A percentile compares a stretch with the other conserved stretches of the same genome.
Evolutionary conservation across 30 jellyfish, hydroid and myxozoan genomes (phyloP).

Genomic region (Chrysaora quinquecirrha): DNA sequence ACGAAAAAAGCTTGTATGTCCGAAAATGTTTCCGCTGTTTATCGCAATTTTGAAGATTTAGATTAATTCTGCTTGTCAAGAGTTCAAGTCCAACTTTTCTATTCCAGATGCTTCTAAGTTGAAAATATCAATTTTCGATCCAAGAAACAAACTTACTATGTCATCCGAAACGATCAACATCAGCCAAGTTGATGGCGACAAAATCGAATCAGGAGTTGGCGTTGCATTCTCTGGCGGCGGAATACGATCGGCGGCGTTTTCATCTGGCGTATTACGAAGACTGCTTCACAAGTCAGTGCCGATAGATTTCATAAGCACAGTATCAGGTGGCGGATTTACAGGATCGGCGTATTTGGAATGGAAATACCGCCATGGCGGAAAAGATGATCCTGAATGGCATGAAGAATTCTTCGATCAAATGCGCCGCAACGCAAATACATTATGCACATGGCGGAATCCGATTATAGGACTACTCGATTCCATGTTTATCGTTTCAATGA

Average conservation of each 20-base stretch:
- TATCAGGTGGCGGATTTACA: conserved; percentile 85
- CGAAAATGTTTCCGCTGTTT: too few relatives aligned
- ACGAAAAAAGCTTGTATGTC: too few relatives aligned
- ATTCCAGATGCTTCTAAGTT: too few relatives aligned
- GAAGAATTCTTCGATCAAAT: conserved; percentile 76
- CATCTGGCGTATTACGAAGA: conserved; percentile 77
- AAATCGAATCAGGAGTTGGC: conserved; percentile 35
- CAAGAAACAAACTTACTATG: too few relatives aligned
- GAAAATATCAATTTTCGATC: too few relatives aligned
- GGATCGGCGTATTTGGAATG: conserved; percentile 83
- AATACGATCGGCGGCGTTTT: conserved; percentile 84
- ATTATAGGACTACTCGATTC: conserved; percentile 44
- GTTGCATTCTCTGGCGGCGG: conserved; percentile 89
- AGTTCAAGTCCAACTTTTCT: too few relatives aligned
- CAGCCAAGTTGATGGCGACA: too few relatives aligned
- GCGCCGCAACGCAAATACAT: conserved; percentile 67
- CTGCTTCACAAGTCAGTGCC: conserved; percentile 68
- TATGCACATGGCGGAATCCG: conserved; percentile 83
- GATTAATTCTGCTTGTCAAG: too few relatives aligned
- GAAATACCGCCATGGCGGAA: conserved; percentile 75
- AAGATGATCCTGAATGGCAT: conserved; percentile 81
- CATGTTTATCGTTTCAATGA: conserved; percentile 22
- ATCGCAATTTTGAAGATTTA: too few relatives aligned
- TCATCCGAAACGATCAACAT: too few relatives aligned
- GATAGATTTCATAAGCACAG: conserved; percentile 67